Base-by-base conservation (phyloP, 2,888 invertebrate species). In the Noctua janthe region DNA sequence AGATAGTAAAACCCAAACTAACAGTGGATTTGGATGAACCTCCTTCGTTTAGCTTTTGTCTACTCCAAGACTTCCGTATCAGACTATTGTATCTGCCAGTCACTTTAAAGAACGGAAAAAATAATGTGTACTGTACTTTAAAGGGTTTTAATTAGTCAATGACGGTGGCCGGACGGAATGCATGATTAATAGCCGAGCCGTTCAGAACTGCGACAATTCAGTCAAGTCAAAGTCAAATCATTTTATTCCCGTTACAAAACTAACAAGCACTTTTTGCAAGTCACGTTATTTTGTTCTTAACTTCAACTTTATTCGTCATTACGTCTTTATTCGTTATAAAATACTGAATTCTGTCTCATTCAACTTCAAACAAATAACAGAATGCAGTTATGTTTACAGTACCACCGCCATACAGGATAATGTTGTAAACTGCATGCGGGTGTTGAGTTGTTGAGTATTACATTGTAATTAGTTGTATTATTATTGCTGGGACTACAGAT, bases 71-170 rank as follows among this genome's bases (percentile, higher is more conserved):
- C 54, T 51, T 51, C 17, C 51, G 39, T 39, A 39, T 39, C 39
- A 39, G 39, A 39, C 39, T 39, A 39, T 39, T 39, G 39, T 39
- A 3, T 39, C 39, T 39, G 39, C 39, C 39, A n/a, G n/a, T n/a
- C n/a, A n/a, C n/a, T n/a, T n/a, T n/a, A n/a, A n/a, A n/a, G 35
- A 1, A 39, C 35, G 35, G 35, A 39, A 39, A 39, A 39, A 39
- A 39, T 39, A 3, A 39, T 39, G 35, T 39, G 35, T 3, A 39
- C 35, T 35, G 35, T 35, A 35, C 5, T 39, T 39, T 5, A 39
- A 39, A 51, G 17, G 11, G 39, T 29, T 62, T 76, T 64, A 66
- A 59, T 49, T 62, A 49, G n/a, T 20, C 43, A 76, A 77, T 47
- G 51, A 76, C 17, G 13, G 17, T 23, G 20, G 7, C 8, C 8